Conservation (phyloP, 2,797 vertebrate species). For the Nothura maculosa region DNA sequence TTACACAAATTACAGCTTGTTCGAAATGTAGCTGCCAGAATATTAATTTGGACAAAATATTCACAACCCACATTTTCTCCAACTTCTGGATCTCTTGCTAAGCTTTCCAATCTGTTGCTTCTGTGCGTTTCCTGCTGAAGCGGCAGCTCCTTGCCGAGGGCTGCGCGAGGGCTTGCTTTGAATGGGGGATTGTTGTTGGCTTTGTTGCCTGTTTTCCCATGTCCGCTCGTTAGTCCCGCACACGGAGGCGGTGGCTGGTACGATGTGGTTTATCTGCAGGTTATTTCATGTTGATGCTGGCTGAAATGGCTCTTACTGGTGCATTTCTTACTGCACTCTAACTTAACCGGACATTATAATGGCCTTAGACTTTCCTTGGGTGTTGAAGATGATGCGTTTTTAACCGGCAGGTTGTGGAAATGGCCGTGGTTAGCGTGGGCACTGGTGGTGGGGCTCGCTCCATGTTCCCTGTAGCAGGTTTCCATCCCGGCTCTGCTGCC, state of each 20-base stretch:
- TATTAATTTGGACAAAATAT: constrained; percentile 82
- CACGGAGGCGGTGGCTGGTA: background rate
- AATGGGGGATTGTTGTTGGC: background rate
- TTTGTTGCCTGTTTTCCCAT: constrained; percentile 18
- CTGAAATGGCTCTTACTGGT: background rate
- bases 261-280: background rate
- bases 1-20: constrained; percentile 79
- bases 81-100: constrained; percentile 68
- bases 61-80: constrained; percentile 55
- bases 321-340: background rate
- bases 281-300: background rate
- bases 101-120: constrained; percentile 71
- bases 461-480: fast-evolving
- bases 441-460: background rate
- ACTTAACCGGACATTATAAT: background rate
- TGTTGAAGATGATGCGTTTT: background rate
- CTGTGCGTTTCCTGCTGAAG: constrained; percentile 41
- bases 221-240: background rate
- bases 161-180: background rate
- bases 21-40: constrained; percentile 81
- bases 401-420: background rate
- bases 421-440: background rate
- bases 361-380: background rate
- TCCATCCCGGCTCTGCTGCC: background rate
- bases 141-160: background rate